A percentile compares a stretch with the other conserved stretches of the same genome.
phyloP scores from a whole-genome alignment of 2,888 invertebrate genomes.

The Lottia scabra region DNA sequence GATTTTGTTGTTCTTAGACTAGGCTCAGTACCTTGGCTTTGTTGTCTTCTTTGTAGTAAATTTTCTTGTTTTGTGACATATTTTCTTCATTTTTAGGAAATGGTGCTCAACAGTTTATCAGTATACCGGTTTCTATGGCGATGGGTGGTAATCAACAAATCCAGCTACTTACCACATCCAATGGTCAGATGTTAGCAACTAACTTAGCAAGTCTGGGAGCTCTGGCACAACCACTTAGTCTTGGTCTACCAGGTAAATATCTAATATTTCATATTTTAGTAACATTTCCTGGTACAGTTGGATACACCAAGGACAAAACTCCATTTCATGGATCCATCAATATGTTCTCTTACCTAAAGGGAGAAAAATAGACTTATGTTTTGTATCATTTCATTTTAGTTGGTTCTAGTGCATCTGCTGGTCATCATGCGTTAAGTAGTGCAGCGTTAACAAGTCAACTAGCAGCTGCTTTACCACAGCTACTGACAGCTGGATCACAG shows the following conservation, averaged over 20 bases:
- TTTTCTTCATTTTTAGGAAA: conserved; percentile 76
- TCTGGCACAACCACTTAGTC: conserved; percentile 66
- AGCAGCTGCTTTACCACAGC: conserved; percentile 52
- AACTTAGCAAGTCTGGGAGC: conserved; percentile 78
- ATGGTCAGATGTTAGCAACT: conserved; percentile 87
- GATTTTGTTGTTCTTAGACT: too few relatives aligned
- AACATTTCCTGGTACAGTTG: neutral
- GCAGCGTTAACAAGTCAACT: conserved; percentile 53
- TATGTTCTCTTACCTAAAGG: too few relatives aligned
- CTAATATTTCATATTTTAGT: neutral
- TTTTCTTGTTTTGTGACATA: neutral
- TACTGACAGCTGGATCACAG: conserved; percentile 62
- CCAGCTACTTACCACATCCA: conserved; percentile 80
- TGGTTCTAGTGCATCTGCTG: neutral
- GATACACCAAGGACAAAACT: neutral
- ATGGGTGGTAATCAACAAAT: conserved; percentile 68
- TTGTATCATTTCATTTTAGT: neutral
- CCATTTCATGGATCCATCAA: neutral
- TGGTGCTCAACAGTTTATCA: conserved; percentile 94
- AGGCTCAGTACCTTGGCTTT: neutral
- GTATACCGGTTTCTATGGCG: conserved; percentile 83
- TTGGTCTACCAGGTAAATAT: conserved; percentile 22
- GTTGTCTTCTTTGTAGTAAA: neutral
- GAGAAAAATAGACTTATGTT: too few relatives aligned
- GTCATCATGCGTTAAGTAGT: conserved; percentile 15